phyloP scores from a whole-genome alignment of 2,888 invertebrate genomes.

The Adelphocoris suturalis region DNA sequence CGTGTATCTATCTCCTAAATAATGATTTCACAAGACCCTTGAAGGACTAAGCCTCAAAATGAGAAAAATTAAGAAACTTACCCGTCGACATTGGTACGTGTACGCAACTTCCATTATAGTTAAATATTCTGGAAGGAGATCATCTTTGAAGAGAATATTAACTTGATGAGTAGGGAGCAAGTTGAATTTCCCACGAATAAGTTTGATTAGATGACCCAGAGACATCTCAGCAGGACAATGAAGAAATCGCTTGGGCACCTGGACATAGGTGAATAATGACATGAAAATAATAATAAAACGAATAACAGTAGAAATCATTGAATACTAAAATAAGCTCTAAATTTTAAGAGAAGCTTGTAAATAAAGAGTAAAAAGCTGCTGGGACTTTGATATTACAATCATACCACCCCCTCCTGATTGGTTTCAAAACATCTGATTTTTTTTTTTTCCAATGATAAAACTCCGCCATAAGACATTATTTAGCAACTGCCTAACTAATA shows the following conservation, averaged over 20 bases:
- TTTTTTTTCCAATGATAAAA: too few relatives aligned
- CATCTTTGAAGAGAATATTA: constrained; percentile 92
- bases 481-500: too few relatives aligned
- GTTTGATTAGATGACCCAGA: constrained; percentile 92
- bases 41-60: too few relatives aligned
- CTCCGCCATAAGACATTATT: too few relatives aligned
- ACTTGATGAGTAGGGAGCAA: constrained; percentile 81
- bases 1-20: constrained; percentile 60
- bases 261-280: too few relatives aligned
- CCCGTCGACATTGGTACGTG: constrained; percentile 96
- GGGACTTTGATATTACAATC: too few relatives aligned
- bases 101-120: constrained; percentile 97
- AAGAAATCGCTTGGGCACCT: constrained; percentile 81
- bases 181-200: constrained; percentile 91
- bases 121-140: constrained; percentile 90
- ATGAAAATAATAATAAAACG: neutral
- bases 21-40: neutral
- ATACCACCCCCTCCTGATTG: too few relatives aligned
- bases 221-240: constrained; percentile 95
- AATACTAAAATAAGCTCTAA: too few relatives aligned
- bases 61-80: constrained; percentile 79
- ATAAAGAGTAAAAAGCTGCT: too few relatives aligned
- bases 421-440: too few relatives aligned
- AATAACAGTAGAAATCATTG: too few relatives aligned
- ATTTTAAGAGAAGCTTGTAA: too few relatives aligned